phyloP scores from a whole-genome alignment of 2,797 vertebrate genomes.

The Periophthalmus magnuspinnatus region DNA sequence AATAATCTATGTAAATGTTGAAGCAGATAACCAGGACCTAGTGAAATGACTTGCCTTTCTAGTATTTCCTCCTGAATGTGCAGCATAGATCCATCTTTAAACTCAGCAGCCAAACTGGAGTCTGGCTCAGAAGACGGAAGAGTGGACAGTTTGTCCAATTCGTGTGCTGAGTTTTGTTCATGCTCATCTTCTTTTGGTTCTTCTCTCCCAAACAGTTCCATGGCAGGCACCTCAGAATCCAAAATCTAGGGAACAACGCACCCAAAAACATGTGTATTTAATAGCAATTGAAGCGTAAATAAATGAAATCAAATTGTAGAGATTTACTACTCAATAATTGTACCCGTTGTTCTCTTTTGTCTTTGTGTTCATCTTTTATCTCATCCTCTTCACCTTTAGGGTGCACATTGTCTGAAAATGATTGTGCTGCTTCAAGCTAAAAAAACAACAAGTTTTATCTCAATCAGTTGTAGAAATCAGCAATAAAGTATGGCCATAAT shows the following conservation, averaged over 20 bases:
- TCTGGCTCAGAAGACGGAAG: constrained; percentile 23
- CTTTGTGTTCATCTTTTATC: constrained; percentile 17
- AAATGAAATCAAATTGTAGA: background rate
- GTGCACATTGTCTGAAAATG: constrained; percentile 33
- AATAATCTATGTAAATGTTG: background rate
- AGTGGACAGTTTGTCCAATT: constrained; percentile 25
- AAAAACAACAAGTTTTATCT: too few relatives aligned
- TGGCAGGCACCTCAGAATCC: constrained; percentile 19
- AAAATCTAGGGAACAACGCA: constrained; percentile 41
- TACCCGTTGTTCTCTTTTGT: constrained; percentile 34
- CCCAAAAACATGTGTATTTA: constrained; percentile 7
- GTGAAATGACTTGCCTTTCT: constrained; percentile 38
- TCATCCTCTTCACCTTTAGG: constrained; percentile 17
- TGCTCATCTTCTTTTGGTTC: constrained; percentile 18
- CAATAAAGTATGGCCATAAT: background rate
- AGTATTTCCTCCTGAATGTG: constrained; percentile 24
- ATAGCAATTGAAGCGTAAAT: background rate
- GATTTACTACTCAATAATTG: background rate
- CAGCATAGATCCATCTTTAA: constrained; percentile 21
- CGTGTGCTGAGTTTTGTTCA: constrained; percentile 38
- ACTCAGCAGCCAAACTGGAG: constrained; percentile 20
- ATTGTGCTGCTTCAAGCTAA: constrained; percentile 42
- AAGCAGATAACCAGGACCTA: background rate
- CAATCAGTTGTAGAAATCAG: background rate
- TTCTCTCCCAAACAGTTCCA: constrained; percentile 34